Evolutionary conservation across 2,888 invertebrate genomes (phyloP).

Genomic region (Dorcus parallelipipedus): DNA sequence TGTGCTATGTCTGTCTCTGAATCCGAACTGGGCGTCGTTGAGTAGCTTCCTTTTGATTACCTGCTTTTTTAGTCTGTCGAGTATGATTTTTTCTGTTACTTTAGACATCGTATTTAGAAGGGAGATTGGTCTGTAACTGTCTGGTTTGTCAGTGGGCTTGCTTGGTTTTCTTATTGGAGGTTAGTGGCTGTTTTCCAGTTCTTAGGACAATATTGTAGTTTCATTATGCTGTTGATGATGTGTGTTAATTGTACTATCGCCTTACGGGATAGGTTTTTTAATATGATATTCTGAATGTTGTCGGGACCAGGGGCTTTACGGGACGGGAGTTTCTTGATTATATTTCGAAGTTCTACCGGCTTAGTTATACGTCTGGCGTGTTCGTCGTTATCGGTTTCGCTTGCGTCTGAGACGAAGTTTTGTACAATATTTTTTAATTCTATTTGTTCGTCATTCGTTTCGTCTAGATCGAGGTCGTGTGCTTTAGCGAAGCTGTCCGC

Average conservation of each 20-base stretch:
- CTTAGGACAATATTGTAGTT: neutral
- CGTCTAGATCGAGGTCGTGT: neutral
- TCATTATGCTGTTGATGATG: neutral
- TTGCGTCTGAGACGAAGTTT: neutral
- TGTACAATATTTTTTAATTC: neutral
- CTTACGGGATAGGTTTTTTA: neutral
- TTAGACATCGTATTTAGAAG: slow-evolving; percentile 19
- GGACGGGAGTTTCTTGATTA: neutral
- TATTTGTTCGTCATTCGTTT: neutral
- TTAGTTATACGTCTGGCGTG: neutral
- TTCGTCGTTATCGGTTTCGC: neutral
- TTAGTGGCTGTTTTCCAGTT: neutral
- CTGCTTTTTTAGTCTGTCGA: slow-evolving; percentile 5
- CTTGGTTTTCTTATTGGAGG: neutral
- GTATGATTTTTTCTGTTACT: slow-evolving; percentile 18
- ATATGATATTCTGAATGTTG: neutral
- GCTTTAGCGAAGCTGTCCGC: neutral
- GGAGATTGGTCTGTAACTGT: slow-evolving; percentile 24
- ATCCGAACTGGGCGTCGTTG: slow-evolving; percentile 1
- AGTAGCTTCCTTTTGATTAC: slow-evolving; percentile 11
- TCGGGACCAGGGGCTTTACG: neutral
- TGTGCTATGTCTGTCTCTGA: neutral
- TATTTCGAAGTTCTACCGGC: neutral
- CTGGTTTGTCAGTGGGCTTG: neutral
- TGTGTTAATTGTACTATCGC: neutral